These are phyloP conservation scores for Pycnonotus jocosus DNA, from an alignment of 2,113 vertebrate genomes.

Conservation along the genomic window DNA sequence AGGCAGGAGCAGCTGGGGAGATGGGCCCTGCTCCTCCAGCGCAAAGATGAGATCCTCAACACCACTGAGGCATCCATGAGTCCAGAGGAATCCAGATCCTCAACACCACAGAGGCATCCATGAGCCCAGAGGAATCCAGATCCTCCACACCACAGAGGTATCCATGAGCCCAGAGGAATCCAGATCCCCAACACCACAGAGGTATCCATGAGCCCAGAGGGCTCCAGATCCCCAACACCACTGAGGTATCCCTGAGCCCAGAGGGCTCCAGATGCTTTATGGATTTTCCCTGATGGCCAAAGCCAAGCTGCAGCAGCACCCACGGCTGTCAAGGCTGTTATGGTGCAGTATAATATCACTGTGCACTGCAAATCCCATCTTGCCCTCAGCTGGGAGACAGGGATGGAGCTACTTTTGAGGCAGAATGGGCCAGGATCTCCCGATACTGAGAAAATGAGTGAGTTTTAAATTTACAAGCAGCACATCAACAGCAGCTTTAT, in stretches of 20 bases:
- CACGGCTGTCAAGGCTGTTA: not conserved
- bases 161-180: not conserved
- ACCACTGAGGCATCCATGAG: not conserved
- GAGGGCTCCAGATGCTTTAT: not conserved
- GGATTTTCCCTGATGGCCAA: not conserved
- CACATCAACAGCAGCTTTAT: not conserved
- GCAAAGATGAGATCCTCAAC: not conserved
- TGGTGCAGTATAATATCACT: rapidly evolving
- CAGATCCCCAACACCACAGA: not conserved
- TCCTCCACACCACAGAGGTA: no score
- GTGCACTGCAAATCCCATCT: not conserved
- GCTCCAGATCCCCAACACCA: not conserved
- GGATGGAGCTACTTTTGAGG: not conserved
- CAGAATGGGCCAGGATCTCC: not conserved
- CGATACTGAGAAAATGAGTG: not conserved
- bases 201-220: no score
- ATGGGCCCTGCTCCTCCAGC: not conserved
- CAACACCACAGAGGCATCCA: no score
- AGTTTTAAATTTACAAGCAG: not conserved
- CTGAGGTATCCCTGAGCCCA: not conserved
- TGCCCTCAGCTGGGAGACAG: not conserved
- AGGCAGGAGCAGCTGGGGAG: not conserved
- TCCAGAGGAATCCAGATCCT: not conserved
- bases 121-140: not conserved
- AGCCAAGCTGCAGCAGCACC: not conserved